These are phyloP conservation scores for Polyommatus iphigenia DNA, from an alignment of 2,888 invertebrate species.

Conservation along the genomic window DNA sequence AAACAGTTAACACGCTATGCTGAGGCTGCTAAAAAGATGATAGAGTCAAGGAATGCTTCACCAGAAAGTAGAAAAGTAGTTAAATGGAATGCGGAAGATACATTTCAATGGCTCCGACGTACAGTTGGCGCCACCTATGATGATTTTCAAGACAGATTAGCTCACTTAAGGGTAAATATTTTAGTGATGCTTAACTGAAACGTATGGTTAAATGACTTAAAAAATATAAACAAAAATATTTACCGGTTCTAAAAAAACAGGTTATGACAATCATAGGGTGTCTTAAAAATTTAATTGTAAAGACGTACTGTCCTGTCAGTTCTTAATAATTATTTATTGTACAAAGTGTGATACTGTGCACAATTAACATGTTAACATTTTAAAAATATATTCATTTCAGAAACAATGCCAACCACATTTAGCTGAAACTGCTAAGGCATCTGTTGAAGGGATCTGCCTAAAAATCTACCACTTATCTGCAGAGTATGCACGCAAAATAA, in stretches of 20 bases:
- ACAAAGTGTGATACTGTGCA: background rate
- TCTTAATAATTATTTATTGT: background rate
- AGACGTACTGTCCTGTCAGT: background rate
- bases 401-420: conserved; percentile 97
- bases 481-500: conserved; percentile 94
- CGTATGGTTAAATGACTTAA: background rate
- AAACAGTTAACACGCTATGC: conserved; percentile 96
- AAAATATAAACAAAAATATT: background rate
- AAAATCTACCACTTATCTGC: conserved; percentile 96
- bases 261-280: background rate
- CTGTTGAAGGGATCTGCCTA: conserved; percentile 96
- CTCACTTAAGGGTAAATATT: conserved; percentile 86
- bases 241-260: background rate
- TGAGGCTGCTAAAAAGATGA: conserved; percentile 97
- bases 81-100: conserved; percentile 99
- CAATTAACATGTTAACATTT: conserved; percentile 30
- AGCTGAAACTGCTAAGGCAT: conserved; percentile 95
- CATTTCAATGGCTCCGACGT: conserved; percentile 96
- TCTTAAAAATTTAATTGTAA: no score
- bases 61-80: conserved; percentile 97
- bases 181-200: background rate
- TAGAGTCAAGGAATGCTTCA: conserved; percentile 95
- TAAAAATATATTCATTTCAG: conserved; percentile 56
- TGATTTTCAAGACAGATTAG: conserved; percentile 93
- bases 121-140: conserved; percentile 97